Evolutionary conservation across 2,797 vertebrate genomes (phyloP).

Genomic region (Cryptoprocta ferox): DNA sequence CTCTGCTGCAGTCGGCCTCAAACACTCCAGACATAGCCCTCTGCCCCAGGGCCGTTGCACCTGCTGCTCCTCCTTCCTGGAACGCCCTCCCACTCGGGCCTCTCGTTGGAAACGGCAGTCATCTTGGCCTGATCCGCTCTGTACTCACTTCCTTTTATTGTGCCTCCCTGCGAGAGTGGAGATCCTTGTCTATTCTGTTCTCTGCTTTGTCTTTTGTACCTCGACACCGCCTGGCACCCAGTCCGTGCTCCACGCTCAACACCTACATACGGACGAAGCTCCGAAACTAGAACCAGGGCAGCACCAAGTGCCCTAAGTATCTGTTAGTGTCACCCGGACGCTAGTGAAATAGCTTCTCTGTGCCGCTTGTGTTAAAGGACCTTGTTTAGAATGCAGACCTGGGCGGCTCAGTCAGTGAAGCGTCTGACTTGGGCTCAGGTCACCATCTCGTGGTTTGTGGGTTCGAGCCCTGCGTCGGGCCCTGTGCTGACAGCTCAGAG

Average conservation of each 20-base stretch:
- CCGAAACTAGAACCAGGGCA: neutral
- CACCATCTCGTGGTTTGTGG: no score
- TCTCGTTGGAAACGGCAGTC: neutral
- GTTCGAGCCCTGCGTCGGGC: no score
- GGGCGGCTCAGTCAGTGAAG: no score
- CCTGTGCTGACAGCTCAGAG: no score
- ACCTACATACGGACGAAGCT: rapidly evolving
- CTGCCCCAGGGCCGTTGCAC: neutral
- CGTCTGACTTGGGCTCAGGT: no score
- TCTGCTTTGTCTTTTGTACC: no score
- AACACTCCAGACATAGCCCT: rapidly evolving
- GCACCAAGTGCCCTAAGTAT: rapidly evolving
- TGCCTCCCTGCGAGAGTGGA: neutral
- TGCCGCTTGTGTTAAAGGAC: rapidly evolving
- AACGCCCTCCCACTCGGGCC: neutral
- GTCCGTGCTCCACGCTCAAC: neutral
- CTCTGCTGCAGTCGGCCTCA: neutral
- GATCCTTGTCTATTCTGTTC: neutral
- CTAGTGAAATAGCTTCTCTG: neutral
- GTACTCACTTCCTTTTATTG: neutral
- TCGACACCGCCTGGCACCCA: neutral
- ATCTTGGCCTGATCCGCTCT: no score
- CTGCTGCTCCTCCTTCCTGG: neutral
- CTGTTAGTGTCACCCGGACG: rapidly evolving
- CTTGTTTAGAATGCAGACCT: neutral